phyloP scores from a whole-genome alignment of 1,140 invertebrate genomes.

The Bilobella aurantiaca region DNA sequence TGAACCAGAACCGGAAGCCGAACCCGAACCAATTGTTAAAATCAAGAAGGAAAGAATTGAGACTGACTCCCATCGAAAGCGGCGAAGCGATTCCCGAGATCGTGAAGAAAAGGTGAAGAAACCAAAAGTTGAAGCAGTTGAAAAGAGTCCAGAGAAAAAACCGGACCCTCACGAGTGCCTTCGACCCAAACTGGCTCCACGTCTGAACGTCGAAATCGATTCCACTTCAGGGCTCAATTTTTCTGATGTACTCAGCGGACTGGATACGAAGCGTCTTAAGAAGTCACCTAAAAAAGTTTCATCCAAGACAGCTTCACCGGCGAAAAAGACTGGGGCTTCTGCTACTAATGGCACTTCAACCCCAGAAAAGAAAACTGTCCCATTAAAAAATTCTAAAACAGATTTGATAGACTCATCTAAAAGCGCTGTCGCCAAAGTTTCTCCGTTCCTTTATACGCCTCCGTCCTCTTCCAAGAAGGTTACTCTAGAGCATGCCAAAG shows the following conservation, averaged over 20 bases:
- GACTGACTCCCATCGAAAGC: neutral
- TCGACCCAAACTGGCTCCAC: conserved; percentile 3
- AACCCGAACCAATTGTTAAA: neutral
- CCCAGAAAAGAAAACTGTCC: neutral
- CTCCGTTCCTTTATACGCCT: neutral
- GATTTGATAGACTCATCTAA: neutral
- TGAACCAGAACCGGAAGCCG: conserved; percentile 35
- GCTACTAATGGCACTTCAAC: too few relatives aligned
- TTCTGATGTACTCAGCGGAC: conserved; percentile 25
- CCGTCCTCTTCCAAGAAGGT: conserved; percentile 8
- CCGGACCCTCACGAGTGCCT: neutral
- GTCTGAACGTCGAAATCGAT: conserved; percentile 28
- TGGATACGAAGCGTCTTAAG: conserved; percentile 11
- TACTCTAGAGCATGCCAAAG: conserved; percentile 20
- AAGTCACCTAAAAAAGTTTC: conserved; percentile 14
- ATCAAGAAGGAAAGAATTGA: neutral
- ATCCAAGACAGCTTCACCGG: conserved; percentile 8
- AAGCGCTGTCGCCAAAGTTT: neutral
- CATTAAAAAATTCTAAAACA: neutral
- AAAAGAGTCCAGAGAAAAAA: conserved; percentile 11
- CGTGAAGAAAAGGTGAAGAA: conserved; percentile 23
- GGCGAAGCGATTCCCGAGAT: neutral
- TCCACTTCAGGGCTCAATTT: conserved; percentile 38
- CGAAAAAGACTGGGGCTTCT: conserved; percentile 16
- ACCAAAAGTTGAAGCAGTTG: conserved; percentile 28